Percentiles rank a stretch among this genome's conserved stretches.
Evolutionary conservation across 2,797 vertebrate species (phyloP).

Genomic region (Falco biarmicus): DNA sequence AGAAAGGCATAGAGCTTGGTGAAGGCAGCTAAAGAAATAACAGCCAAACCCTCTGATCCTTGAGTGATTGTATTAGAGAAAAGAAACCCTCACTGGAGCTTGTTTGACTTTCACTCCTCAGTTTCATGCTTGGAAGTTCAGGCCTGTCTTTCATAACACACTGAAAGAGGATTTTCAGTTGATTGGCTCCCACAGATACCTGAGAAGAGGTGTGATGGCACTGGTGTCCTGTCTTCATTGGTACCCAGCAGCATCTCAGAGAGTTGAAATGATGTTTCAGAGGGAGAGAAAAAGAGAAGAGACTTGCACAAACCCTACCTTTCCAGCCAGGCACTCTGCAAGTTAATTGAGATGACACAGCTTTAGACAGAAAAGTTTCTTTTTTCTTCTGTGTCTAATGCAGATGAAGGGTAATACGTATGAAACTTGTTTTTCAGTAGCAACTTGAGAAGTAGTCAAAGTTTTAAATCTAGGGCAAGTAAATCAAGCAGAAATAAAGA

Average conservation of each 20-base stretch:
- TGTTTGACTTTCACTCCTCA: constrained; percentile 9
- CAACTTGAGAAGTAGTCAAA: constrained; percentile 26
- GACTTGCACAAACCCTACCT: not conserved
- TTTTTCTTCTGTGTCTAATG: not conserved
- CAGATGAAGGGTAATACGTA: constrained; percentile 49
- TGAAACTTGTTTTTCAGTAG: constrained; percentile 50
- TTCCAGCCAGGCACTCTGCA: not conserved
- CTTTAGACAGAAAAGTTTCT: not conserved
- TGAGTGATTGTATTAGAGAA: not conserved
- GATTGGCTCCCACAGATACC: constrained; percentile 3
- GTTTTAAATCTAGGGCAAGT: constrained; percentile 61
- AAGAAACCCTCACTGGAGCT: constrained; percentile 3
- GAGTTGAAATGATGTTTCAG: not conserved
- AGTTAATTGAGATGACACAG: constrained; percentile 19
- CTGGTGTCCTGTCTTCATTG: not conserved
- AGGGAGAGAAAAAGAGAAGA: not conserved
- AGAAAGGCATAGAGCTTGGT: not conserved
- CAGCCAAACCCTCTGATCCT: not conserved
- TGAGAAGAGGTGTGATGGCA: not conserved
- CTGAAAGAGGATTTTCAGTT: constrained; percentile 4
- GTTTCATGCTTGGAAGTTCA: not conserved
- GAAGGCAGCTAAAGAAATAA: not conserved
- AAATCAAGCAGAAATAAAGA: constrained; percentile 59
- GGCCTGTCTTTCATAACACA: not conserved
- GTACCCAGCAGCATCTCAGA: not conserved